phyloP scores from a whole-genome alignment of 1,140 invertebrate species.

The Cephus cinctus region DNA sequence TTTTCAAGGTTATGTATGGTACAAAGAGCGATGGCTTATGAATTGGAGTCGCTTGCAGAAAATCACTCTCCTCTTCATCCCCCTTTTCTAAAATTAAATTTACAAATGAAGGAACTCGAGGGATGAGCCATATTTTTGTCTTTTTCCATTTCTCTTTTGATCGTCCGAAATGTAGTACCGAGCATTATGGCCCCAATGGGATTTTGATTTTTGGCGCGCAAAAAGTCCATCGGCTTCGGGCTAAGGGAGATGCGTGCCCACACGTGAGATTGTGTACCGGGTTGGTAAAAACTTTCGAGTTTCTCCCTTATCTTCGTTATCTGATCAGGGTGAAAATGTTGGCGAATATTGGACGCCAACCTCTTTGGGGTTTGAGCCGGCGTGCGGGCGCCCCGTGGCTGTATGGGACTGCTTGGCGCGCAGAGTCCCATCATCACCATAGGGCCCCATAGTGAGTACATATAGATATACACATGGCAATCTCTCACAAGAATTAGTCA shows the following conservation, averaged over 20 bases:
- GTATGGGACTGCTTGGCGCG: conserved; percentile 19
- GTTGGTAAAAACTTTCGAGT: too few relatives aligned
- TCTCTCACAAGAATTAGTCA: conserved; percentile 55
- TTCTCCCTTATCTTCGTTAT: background rate
- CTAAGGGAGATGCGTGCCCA: too few relatives aligned
- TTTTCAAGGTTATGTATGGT: too few relatives aligned
- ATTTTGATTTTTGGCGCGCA: too few relatives aligned
- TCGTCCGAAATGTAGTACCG: too few relatives aligned
- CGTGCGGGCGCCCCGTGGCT: conserved; percentile 41
- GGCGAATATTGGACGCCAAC: conserved; percentile 31
- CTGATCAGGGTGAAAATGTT: background rate
- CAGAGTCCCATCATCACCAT: conserved; percentile 33
- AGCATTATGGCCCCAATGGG: too few relatives aligned
- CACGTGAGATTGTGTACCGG: too few relatives aligned
- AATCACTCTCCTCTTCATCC: conserved; percentile 12
- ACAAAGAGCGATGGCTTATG: conserved; percentile 21
- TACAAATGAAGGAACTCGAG: too few relatives aligned
- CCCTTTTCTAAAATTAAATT: too few relatives aligned
- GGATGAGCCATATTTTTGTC: conserved; percentile 3
- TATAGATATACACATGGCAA: conserved; percentile 57
- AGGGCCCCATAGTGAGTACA: conserved; percentile 52
- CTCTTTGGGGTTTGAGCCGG: conserved; percentile 38
- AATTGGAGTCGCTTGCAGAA: conserved; percentile 27
- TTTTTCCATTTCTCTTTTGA: conserved; percentile 1
- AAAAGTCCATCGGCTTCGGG: too few relatives aligned